phyloP scores from a whole-genome alignment of 2,888 invertebrate species.

The Cryptops parisi region DNA sequence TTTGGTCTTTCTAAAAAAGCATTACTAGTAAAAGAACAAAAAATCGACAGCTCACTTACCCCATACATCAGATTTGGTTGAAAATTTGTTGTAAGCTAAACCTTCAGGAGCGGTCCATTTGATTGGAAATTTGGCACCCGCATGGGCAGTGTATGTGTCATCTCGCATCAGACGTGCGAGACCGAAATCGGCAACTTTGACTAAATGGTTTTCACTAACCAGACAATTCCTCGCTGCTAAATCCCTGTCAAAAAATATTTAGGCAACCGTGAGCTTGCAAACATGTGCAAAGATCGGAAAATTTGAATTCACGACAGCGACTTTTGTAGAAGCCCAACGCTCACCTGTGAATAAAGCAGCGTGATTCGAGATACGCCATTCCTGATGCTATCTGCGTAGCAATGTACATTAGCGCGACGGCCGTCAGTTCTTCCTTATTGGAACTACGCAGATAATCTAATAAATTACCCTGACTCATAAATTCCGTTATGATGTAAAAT shows the following conservation, averaged over 20 bases:
- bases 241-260: constrained; percentile 46
- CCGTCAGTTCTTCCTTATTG: constrained; percentile 59
- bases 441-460: constrained; percentile 86
- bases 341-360: constrained; percentile 83
- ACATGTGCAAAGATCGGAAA: not conserved
- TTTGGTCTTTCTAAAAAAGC: no score
- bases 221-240: constrained; percentile 98
- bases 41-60: constrained; percentile 25
- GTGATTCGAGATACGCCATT: constrained; percentile 94
- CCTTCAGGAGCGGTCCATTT: constrained; percentile 99
- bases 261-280: no score
- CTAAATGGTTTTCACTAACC: constrained; percentile 91
- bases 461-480: constrained; percentile 97
- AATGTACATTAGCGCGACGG: constrained; percentile 95
- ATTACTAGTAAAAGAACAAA: not conserved
- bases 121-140: constrained; percentile 98
- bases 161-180: constrained; percentile 94
- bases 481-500: constrained; percentile 98
- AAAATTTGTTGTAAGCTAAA: constrained; percentile 96
- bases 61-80: constrained; percentile 55
- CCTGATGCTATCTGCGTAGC: constrained; percentile 99
- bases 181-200: constrained; percentile 99
- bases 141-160: constrained; percentile 98
- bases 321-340: not conserved
- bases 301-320: not conserved